A percentile compares a stretch with the other conserved stretches of the same genome.
Evolutionary conservation across 2,797 vertebrate species (phyloP).

Genomic region (Bucorvus abyssinicus): DNA sequence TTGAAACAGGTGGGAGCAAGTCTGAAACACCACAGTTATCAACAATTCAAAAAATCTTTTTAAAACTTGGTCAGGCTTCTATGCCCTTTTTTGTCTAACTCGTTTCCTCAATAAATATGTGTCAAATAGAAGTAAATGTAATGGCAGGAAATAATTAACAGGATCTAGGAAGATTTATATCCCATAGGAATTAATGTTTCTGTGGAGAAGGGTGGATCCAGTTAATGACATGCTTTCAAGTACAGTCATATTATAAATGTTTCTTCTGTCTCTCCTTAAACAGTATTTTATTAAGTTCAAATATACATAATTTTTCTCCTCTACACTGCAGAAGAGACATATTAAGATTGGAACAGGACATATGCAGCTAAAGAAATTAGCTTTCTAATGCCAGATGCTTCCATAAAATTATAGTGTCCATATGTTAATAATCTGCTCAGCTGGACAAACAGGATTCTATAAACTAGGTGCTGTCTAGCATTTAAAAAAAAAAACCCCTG

Average conservation of each 20-base stretch:
- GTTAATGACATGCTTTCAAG: not conserved
- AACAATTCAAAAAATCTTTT: not conserved
- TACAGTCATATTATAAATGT: not conserved
- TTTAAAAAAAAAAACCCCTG: not conserved
- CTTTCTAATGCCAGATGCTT: not conserved
- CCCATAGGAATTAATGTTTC: not conserved
- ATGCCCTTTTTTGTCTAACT: not conserved
- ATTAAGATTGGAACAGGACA: not conserved
- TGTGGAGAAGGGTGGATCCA: not conserved
- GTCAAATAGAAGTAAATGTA: not conserved
- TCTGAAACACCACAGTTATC: not conserved
- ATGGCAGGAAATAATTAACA: not conserved
- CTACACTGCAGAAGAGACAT: not conserved
- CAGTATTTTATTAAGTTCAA: not conserved
- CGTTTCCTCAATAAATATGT: not conserved
- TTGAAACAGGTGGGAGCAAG: not conserved
- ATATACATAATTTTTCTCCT: not conserved
- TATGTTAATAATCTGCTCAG: not conserved
- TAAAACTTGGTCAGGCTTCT: not conserved
- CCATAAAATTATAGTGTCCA: not conserved
- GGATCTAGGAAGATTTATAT: not conserved
- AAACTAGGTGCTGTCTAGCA: not conserved
- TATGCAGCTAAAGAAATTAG: not conserved
- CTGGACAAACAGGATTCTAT: not conserved
- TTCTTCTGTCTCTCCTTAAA: not conserved